Percentiles rank a stretch among this genome's conserved stretches.
These are phyloP conservation scores for Chiloscyllium plagiosum DNA, from an alignment of 2,113 vertebrate genomes.

Conservation along the genomic window DNA sequence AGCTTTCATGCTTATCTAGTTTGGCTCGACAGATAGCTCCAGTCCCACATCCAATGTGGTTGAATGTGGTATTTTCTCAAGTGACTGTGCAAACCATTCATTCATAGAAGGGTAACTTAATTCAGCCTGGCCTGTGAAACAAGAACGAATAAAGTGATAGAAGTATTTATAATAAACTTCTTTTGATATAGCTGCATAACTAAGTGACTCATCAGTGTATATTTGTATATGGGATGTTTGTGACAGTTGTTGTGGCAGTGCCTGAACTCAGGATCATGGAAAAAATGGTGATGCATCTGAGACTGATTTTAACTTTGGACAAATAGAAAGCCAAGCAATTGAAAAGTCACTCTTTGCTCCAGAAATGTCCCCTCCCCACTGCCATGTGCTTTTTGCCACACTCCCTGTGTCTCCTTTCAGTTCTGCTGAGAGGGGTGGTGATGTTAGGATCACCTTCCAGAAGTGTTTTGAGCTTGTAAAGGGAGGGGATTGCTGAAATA, in stretches of 20 bases:
- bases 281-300: background rate
- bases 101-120: background rate
- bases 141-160: background rate
- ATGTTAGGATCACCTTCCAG: background rate
- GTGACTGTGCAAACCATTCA: background rate
- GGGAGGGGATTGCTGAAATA: background rate
- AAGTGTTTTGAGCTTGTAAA: background rate
- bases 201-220: background rate
- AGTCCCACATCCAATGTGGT: background rate
- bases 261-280: background rate
- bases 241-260: background rate
- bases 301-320: background rate
- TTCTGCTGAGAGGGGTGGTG: background rate
- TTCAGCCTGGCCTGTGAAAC: background rate
- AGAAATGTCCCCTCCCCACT: background rate
- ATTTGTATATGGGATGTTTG: background rate
- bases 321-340: background rate
- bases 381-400: background rate
- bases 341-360: background rate
- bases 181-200: background rate
- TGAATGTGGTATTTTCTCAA: background rate
- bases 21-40: background rate
- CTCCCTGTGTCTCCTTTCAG: background rate
- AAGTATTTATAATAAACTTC: background rate
- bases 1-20: background rate